Conservation (phyloP, 1,140 invertebrate genomes). For the Eupeodes corollae region DNA sequence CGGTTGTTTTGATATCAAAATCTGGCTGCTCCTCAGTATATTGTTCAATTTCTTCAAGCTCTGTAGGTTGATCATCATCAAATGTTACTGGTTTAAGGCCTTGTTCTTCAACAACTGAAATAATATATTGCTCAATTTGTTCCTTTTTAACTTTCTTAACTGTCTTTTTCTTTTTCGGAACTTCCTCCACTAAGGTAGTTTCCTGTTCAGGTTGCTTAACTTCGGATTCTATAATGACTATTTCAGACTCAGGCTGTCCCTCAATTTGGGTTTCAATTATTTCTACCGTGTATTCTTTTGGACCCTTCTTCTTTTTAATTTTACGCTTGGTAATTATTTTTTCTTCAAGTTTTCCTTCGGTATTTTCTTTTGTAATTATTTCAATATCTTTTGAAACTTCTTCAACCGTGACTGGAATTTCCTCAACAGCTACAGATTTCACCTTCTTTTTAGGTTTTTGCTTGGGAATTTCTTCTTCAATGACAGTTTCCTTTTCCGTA, state of each 20-base stretch:
- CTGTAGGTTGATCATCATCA: neutral
- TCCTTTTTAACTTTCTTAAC: conserved; percentile 25
- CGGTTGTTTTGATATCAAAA: conserved; percentile 18
- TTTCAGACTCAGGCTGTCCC: conserved; percentile 20
- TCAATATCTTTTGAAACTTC: neutral
- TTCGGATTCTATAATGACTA: conserved; percentile 33
- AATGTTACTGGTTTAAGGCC: conserved; percentile 4
- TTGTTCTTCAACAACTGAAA: conserved; percentile 20
- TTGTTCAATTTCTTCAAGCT: conserved; percentile 14
- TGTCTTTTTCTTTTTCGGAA: conserved; percentile 17
- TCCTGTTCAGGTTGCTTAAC: conserved; percentile 11
- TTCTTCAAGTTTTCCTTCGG: conserved; percentile 19
- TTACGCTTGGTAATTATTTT: conserved; percentile 34
- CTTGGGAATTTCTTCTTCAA: conserved; percentile 8
- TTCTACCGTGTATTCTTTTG: conserved; percentile 38
- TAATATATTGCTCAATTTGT: conserved; percentile 25
- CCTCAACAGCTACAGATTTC: neutral
- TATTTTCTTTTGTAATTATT: conserved; percentile 7
- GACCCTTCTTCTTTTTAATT: conserved; percentile 33
- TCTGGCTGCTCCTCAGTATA: conserved; percentile 14
- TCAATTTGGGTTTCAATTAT: conserved; percentile 31
- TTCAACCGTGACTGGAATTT: neutral
- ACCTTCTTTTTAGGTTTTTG: neutral
- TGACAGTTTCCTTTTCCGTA: conserved; percentile 7
- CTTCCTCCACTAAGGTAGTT: conserved; percentile 8